Evolutionary conservation across 2,113 vertebrate genomes (phyloP), one percentile per base, ranked within the genome.

Genomic region (Eublepharis macularius): DNA sequence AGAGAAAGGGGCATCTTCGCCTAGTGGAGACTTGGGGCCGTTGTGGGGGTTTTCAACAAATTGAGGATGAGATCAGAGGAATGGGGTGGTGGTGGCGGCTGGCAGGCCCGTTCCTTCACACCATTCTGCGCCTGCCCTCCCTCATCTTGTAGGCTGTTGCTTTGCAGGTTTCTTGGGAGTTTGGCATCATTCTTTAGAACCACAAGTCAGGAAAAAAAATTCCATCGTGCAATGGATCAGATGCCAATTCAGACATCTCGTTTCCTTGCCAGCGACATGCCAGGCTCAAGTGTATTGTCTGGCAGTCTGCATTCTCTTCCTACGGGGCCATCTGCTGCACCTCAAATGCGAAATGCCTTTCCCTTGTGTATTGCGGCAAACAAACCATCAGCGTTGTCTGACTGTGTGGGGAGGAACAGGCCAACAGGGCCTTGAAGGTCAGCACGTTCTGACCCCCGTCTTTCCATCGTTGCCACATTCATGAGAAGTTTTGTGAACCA

Each of bases 281-380:
- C 90, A 92, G 92, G 85, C 91, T 87, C 8, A 90, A 89, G 89
- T 83, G 90, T 83, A 45, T 90, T 92, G 90, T 88, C 93, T 94
- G 94, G 90, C 91, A 93, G 91, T 92, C 93, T 89, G 89, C 90
- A 24, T 92, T 92, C 93, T 92, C 88, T 82, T 89, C 92, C 89
- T 92, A 87, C 75, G 90, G 79, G 90, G 75, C 91, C 94, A 92
- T 94, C 94, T 94, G 93, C 91, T 94, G 90, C 91, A 90, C 88
- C 89, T 93, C 94, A 93, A 72, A 91, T 73, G 89, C 41, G 43
- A 77, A 85, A 92, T 91, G 93, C 83, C 91, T 87, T 93, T 84
- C 83, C 82, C 79, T 89, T 80, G 82, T 76, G 90, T 91, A 79
- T 74, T 88, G 91, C 91, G 86, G 86, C 81, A 92, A 93, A 92